Evolutionary conservation across 2,888 invertebrate genomes (phyloP).

Genomic region (Tiphia femorata): DNA sequence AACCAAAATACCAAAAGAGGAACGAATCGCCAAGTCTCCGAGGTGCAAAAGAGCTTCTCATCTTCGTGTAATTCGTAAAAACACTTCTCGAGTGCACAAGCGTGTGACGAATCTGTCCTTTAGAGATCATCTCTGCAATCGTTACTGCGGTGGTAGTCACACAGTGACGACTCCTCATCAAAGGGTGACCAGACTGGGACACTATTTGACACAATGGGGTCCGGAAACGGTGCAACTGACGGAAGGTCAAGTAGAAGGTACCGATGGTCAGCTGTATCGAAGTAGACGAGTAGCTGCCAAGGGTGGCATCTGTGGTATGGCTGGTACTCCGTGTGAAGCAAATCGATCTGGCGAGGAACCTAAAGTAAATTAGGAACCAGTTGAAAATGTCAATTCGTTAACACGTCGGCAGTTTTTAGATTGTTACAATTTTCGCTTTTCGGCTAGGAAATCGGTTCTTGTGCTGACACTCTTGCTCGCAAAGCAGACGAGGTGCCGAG

Average conservation of each 20-base stretch:
- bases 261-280: constrained; percentile 57
- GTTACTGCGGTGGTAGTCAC: constrained; percentile 85
- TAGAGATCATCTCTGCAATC: constrained; percentile 74
- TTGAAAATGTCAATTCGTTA: too few relatives aligned
- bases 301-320: constrained; percentile 34
- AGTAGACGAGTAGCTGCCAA: constrained; percentile 35
- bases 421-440: too few relatives aligned
- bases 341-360: too few relatives aligned
- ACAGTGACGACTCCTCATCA: constrained; percentile 81
- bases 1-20: constrained; percentile 32
- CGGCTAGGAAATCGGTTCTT: too few relatives aligned
- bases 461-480: too few relatives aligned
- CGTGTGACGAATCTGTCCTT: not conserved
- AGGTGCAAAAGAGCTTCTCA: constrained; percentile 26
- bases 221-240: constrained; percentile 74
- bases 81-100: too few relatives aligned
- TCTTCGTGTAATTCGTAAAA: not conserved
- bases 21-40: constrained; percentile 38
- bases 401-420: not conserved
- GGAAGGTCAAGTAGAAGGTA: constrained; percentile 69
- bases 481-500: too few relatives aligned
- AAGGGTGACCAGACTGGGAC: constrained; percentile 76
- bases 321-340: too few relatives aligned
- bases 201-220: constrained; percentile 78
- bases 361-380: too few relatives aligned